Percentiles rank a stretch among this genome's conserved stretches.
Conservation (phyloP, 1,140 invertebrate genomes). For the Polypedilum vanderplanki region DNA sequence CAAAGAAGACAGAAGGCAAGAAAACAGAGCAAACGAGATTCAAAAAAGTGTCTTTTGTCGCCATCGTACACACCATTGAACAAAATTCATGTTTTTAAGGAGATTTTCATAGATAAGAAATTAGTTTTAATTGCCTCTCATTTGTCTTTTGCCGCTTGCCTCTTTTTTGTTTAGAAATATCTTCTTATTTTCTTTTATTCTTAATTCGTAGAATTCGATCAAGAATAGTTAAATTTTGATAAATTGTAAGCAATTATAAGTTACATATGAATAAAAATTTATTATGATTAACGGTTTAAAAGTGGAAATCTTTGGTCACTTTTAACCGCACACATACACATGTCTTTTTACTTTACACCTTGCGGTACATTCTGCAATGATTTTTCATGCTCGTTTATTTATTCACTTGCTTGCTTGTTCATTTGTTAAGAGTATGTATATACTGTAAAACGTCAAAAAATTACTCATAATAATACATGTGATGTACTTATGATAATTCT, state of each 20-base stretch:
- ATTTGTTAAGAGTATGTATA: no score
- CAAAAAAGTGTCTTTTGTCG: slow-evolving; percentile 15
- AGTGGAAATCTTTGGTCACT: no score
- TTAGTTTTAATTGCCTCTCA: slow-evolving; percentile 18
- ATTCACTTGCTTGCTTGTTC: no score
- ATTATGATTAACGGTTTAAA: no score
- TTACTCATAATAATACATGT: no score
- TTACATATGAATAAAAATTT: not conserved
- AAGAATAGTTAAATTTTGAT: slow-evolving; percentile 14
- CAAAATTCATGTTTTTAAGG: not conserved
- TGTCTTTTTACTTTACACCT: no score
- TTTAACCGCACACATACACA: no score
- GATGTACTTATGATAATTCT: no score
- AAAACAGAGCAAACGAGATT: not conserved
- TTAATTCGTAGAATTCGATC: not conserved
- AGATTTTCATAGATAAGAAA: slow-evolving; percentile 19
- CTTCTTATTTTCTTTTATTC: not conserved
- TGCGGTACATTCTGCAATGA: no score
- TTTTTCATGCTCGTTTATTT: no score
- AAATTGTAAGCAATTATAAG: not conserved
- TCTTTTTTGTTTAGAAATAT: not conserved
- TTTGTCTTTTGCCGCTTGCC: not conserved
- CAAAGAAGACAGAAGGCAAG: no score
- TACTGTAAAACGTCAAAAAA: no score
- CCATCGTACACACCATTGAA: slow-evolving; percentile 10